A percentile compares a stretch with the other conserved stretches of the same genome.
Evolutionary conservation across 2,797 vertebrate genomes (phyloP).

Genomic region (Cottoperca gobio): DNA sequence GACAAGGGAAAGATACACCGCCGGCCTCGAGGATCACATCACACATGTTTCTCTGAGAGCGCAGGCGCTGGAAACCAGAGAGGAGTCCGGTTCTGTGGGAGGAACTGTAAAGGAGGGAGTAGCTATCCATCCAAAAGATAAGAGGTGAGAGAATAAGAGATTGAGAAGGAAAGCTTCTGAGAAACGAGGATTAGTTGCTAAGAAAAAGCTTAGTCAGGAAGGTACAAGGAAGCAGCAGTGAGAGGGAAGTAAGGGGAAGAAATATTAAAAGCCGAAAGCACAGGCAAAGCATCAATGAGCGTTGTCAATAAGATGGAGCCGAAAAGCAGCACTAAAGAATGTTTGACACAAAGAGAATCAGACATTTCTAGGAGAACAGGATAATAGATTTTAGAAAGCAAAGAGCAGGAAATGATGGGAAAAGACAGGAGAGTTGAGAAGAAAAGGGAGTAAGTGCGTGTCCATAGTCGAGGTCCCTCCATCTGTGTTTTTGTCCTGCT

Average conservation of each 20-base stretch:
- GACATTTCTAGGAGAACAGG: background rate
- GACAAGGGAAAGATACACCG: conserved; percentile 91
- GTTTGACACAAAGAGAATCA: conserved; percentile 16
- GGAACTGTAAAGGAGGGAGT: conserved; percentile 94
- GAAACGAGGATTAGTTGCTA: background rate
- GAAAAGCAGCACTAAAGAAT: background rate
- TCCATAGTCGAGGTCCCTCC: conserved; percentile 39
- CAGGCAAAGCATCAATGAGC: background rate
- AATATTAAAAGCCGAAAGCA: background rate
- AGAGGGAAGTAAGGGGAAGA: background rate
- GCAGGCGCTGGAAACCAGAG: conserved; percentile 90
- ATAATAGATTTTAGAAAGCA: background rate
- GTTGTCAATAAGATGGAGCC: background rate
- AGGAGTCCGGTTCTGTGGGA: conserved; percentile 88
- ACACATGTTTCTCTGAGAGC: conserved; percentile 89
- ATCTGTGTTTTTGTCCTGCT: conserved; percentile 64
- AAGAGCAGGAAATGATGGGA: conserved; percentile 6
- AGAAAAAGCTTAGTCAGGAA: conserved; percentile 1
- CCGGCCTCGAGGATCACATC: conserved; percentile 91
- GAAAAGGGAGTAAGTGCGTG: conserved; percentile 8
- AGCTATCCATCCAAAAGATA: conserved; percentile 87
- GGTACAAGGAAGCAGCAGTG: background rate
- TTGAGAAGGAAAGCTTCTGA: background rate
- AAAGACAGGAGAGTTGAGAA: background rate
- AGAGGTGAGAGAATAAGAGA: background rate